Conservation (phyloP, 2,797 vertebrate genomes). For the Rhinoraja longicauda region DNA sequence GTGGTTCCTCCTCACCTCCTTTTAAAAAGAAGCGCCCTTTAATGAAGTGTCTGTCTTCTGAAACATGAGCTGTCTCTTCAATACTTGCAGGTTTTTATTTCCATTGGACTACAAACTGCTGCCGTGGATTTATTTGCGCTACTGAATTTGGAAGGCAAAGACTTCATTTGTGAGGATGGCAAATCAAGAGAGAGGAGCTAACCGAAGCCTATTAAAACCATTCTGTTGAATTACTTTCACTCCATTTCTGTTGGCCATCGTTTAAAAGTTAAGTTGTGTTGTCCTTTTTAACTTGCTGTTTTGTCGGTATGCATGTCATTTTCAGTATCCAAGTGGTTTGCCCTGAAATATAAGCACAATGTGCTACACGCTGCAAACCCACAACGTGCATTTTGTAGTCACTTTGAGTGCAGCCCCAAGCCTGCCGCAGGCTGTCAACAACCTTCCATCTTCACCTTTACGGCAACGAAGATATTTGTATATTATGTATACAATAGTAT, state of each 20-base stretch:
- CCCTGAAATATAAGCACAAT: slow-evolving; percentile 81
- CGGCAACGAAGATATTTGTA: slow-evolving; percentile 86
- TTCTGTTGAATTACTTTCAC: slow-evolving; percentile 55
- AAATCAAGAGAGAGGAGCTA: slow-evolving; percentile 57
- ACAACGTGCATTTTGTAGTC: slow-evolving; percentile 29
- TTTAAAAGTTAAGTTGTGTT: slow-evolving; percentile 72
- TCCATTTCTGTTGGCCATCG: slow-evolving; percentile 62
- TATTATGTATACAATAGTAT: slow-evolving; percentile 86
- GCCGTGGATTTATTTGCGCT: slow-evolving; percentile 35
- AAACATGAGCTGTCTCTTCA: background rate
- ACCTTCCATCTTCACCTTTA: slow-evolving; percentile 65
- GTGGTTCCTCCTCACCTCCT: too few relatives aligned
- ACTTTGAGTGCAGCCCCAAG: background rate
- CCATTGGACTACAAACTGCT: slow-evolving; percentile 35
- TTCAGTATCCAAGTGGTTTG: slow-evolving; percentile 81
- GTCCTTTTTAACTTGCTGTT: slow-evolving; percentile 74
- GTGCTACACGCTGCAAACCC: slow-evolving; percentile 77
- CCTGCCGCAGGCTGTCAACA: slow-evolving; percentile 60
- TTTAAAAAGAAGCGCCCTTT: too few relatives aligned
- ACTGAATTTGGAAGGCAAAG: slow-evolving; percentile 30
- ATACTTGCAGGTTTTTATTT: background rate
- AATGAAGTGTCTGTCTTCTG: background rate
- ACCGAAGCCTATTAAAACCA: slow-evolving; percentile 61
- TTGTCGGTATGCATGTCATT: slow-evolving; percentile 74
- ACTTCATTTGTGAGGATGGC: slow-evolving; percentile 21